These are phyloP conservation scores for Dynastes tityus DNA, from an alignment of 2,888 invertebrate species.

Conservation along the genomic window DNA sequence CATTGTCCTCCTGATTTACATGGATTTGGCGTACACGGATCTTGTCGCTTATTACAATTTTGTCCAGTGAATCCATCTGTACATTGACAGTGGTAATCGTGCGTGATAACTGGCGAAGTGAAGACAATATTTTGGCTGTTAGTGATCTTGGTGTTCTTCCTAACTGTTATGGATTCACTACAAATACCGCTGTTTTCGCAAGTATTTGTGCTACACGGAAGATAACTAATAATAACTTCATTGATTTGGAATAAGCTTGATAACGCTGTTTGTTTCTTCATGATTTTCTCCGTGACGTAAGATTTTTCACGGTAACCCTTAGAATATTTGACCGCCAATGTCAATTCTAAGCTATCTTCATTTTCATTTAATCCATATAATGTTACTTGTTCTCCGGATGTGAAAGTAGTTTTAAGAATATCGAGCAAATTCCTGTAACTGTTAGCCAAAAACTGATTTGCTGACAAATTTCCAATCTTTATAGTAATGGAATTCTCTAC, in stretches of 20 bases:
- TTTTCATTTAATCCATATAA: conserved; percentile 84
- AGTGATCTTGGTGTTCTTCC: conserved; percentile 81
- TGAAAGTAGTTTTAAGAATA: conserved; percentile 79
- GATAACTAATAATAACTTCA: conserved; percentile 81
- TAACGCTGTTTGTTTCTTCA: conserved; percentile 78
- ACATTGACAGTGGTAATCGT: conserved; percentile 87
- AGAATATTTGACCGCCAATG: conserved; percentile 77
- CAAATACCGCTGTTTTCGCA: conserved; percentile 88
- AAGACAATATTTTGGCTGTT: conserved; percentile 88
- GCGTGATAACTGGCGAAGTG: conserved; percentile 85
- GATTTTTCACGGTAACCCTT: conserved; percentile 77
- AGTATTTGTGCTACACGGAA: conserved; percentile 81
- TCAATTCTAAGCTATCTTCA: conserved; percentile 79
- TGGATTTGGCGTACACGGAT: conserved; percentile 92
- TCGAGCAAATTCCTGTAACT: conserved; percentile 84
- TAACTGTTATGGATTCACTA: conserved; percentile 80
- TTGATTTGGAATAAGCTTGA: conserved; percentile 76
- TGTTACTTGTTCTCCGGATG: conserved; percentile 77
- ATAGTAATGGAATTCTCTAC: conserved; percentile 88
- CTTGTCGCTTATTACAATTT: conserved; percentile 88
- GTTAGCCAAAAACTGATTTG: conserved; percentile 83
- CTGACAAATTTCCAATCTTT: conserved; percentile 81
- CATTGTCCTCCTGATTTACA: conserved; percentile 91
- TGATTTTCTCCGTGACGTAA: conserved; percentile 78
- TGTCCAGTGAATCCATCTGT: conserved; percentile 88